These are phyloP conservation scores for Catamblyrhynchus diadema DNA, from an alignment of 2,797 vertebrate species.

Conservation along the genomic window DNA sequence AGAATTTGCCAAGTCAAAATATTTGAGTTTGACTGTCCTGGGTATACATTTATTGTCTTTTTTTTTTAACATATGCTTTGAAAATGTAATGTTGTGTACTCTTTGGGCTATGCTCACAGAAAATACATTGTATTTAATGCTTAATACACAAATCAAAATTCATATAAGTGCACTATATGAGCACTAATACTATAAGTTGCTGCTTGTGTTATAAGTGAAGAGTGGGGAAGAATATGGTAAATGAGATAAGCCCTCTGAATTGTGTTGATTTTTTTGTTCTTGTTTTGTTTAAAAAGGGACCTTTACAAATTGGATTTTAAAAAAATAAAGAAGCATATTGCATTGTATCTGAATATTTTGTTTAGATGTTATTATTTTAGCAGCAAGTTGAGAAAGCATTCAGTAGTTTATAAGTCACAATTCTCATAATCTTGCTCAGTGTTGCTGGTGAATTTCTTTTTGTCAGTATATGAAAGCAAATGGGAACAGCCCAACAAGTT, in stretches of 20 bases:
- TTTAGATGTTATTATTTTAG: not conserved
- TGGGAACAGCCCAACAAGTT: not conserved
- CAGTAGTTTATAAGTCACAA: not conserved
- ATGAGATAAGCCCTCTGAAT: slow-evolving; percentile 53
- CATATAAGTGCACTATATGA: slow-evolving; percentile 62
- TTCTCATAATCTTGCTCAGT: not conserved
- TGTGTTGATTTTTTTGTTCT: slow-evolving; percentile 61
- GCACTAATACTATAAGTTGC: slow-evolving; percentile 65
- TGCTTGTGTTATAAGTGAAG: slow-evolving; percentile 71
- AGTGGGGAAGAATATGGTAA: slow-evolving; percentile 55
- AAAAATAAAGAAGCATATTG: slow-evolving; percentile 35
- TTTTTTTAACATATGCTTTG: slow-evolving; percentile 69
- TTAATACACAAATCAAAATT: slow-evolving; percentile 69
- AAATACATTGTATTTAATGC: slow-evolving; percentile 68
- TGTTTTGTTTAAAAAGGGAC: slow-evolving; percentile 70
- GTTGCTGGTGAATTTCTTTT: not conserved
- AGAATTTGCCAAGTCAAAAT: slow-evolving; percentile 58
- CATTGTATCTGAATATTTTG: slow-evolving; percentile 17
- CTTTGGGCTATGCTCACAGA: slow-evolving; percentile 41
- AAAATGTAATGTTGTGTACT: slow-evolving; percentile 62
- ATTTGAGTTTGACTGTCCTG: slow-evolving; percentile 65
- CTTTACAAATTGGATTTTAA: slow-evolving; percentile 66
- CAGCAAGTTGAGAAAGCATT: not conserved
- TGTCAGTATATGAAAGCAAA: not conserved
- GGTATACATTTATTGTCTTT: slow-evolving; percentile 52